A percentile compares a stretch with the other conserved stretches of the same genome.
Conservation (phyloP, 2,797 vertebrate species). For the Fistularia commersonii region DNA sequence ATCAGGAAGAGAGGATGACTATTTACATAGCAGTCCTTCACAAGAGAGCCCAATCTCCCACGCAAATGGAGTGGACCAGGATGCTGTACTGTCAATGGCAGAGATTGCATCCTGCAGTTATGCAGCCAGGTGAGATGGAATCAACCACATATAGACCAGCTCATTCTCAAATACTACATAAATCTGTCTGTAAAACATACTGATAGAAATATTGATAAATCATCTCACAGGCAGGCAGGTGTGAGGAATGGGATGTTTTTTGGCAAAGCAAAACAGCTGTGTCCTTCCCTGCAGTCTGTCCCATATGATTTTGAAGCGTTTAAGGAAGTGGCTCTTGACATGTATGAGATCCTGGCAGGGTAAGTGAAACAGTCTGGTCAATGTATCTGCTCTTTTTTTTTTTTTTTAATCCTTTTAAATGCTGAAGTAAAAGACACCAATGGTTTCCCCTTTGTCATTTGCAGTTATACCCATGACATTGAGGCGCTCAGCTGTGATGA, state of each 20-base stretch:
- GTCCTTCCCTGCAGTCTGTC: slow-evolving; percentile 88
- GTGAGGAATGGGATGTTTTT: slow-evolving; percentile 98
- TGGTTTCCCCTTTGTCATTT: slow-evolving; percentile 19
- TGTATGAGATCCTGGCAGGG: slow-evolving; percentile 95
- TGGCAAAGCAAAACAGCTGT: slow-evolving; percentile 91
- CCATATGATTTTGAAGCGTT: slow-evolving; percentile 93
- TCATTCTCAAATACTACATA: neutral
- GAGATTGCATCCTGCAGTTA: slow-evolving; percentile 99
- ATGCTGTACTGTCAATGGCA: slow-evolving; percentile 86
- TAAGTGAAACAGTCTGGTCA: slow-evolving; percentile 44
- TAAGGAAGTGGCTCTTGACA: slow-evolving; percentile 87
- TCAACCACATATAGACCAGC: neutral
- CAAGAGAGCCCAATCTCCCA: slow-evolving; percentile 73
- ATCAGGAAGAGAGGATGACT: slow-evolving; percentile 62
- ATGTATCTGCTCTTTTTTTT: neutral
- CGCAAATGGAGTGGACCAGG: slow-evolving; percentile 73
- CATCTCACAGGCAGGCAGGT: slow-evolving; percentile 81
- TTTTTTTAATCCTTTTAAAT: neutral
- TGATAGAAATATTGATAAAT: neutral
- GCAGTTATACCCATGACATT: slow-evolving; percentile 92
- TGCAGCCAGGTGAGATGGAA: slow-evolving; percentile 85
- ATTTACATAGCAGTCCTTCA: slow-evolving; percentile 70
- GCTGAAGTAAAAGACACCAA: too few relatives aligned
- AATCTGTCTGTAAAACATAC: neutral
- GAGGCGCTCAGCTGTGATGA: slow-evolving; percentile 99